A percentile compares a stretch with the other conserved stretches of the same genome.
Evolutionary conservation across 2,888 invertebrate species (phyloP).

Genomic region (Camptogramma bilineatum): DNA sequence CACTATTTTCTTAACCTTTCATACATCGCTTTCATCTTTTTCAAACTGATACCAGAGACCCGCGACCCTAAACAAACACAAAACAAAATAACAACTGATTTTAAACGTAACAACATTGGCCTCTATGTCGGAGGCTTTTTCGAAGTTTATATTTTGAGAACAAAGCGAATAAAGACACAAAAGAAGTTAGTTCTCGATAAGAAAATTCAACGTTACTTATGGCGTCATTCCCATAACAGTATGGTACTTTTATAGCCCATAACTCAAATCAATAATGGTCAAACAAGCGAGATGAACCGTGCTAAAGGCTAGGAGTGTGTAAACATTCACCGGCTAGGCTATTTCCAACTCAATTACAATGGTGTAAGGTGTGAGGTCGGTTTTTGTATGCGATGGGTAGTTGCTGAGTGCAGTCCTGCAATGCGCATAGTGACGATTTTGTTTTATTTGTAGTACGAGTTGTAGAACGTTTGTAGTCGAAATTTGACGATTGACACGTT

Average conservation of each 20-base stretch:
- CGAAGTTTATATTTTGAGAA: neutral
- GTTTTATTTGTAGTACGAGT: slow-evolving; percentile 27
- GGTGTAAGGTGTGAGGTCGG: slow-evolving; percentile 4
- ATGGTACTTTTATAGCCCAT: slow-evolving; percentile 8
- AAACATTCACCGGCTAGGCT: slow-evolving; percentile 5
- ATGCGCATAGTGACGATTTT: slow-evolving; percentile 31
- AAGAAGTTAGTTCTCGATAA: neutral
- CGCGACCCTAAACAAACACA: neutral
- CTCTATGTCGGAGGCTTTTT: neutral
- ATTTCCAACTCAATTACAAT: slow-evolving; percentile 13
- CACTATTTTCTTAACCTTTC: neutral
- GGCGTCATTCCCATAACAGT: slow-evolving; percentile 1
- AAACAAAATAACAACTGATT: neutral
- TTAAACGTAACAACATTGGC: neutral
- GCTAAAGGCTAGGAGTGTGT: neutral
- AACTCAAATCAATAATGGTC: slow-evolving; percentile 24
- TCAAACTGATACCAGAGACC: neutral
- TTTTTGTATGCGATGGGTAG: neutral
- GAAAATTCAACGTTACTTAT: slow-evolving; percentile 1
- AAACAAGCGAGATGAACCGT: slow-evolving; percentile 16
- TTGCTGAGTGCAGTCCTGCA: slow-evolving; percentile 26
- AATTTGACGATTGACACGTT: slow-evolving; percentile 7
- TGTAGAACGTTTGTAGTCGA: slow-evolving; percentile 14
- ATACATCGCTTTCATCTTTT: neutral
- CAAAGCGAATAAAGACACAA: neutral